Evolutionary conservation across 2,888 invertebrate genomes (phyloP).

Genomic region (Drosophila mulleri): DNA sequence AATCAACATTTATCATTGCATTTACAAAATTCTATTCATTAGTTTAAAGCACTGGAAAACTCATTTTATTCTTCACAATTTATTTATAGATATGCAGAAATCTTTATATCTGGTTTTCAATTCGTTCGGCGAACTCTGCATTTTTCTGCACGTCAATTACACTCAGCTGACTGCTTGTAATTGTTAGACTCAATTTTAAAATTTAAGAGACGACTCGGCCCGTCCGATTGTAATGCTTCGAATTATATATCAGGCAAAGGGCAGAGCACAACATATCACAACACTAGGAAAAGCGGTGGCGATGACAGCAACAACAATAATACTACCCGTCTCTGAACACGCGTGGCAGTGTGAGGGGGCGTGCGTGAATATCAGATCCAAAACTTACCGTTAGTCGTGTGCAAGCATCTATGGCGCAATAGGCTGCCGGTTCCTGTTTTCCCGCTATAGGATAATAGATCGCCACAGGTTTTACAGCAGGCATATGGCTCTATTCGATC

Average conservation of each 20-base stretch:
- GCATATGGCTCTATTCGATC: conserved; percentile 68
- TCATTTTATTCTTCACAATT: background rate
- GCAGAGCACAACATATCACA: conserved; percentile 39
- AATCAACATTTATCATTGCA: background rate
- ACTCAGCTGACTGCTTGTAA: conserved; percentile 16
- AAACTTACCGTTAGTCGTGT: conserved; percentile 75
- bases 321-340: conserved; percentile 51
- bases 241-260: conserved; percentile 12
- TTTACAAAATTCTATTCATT: background rate
- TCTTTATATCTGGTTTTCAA: background rate
- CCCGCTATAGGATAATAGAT: conserved; percentile 67
- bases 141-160: background rate
- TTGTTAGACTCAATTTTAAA: background rate
- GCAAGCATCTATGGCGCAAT: conserved; percentile 65
- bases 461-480: conserved; percentile 69
- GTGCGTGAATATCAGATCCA: conserved; percentile 63
- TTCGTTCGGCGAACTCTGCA: background rate
- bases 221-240: background rate
- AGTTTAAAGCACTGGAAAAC: background rate
- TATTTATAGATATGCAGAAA: background rate
- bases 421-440: conserved; percentile 70
- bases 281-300: conserved; percentile 48
- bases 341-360: conserved; percentile 73
- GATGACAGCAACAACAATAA: conserved; percentile 54
- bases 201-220: background rate